Conservation (phyloP, 2,113 vertebrate genomes). For the Microtus pennsylvanicus region DNA sequence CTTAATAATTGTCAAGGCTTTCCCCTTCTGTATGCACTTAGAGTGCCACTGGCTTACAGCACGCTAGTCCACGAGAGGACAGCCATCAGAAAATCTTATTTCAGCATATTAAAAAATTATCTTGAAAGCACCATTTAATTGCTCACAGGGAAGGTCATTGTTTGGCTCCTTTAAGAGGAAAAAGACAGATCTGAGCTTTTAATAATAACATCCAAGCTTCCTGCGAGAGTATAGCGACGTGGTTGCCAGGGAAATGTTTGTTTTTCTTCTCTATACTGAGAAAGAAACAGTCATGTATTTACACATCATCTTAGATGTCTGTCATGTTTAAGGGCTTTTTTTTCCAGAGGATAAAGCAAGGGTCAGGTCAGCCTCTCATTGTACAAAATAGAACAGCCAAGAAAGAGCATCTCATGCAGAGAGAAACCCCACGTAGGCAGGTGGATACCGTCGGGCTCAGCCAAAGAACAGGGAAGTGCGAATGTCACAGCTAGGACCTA, state of each 20-base stretch:
- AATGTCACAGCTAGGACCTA: background rate
- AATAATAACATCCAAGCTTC: conserved; percentile 22
- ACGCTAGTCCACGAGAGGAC: background rate
- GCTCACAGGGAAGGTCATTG: background rate
- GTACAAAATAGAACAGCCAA: conserved; percentile 23
- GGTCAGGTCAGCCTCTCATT: background rate
- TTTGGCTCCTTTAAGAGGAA: conserved; percentile 25
- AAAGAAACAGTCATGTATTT: background rate
- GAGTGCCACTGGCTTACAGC: background rate
- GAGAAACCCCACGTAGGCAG: background rate
- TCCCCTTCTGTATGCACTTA: background rate
- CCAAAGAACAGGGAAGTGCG: background rate
- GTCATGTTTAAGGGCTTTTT: conserved; percentile 8
- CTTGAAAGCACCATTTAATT: conserved; percentile 51
- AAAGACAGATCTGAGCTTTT: conserved; percentile 45
- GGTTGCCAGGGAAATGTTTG: conserved; percentile 48
- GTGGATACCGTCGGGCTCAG: background rate
- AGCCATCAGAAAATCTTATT: conserved; percentile 14
- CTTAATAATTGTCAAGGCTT: background rate
- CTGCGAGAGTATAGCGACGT: background rate
- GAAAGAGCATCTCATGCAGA: background rate
- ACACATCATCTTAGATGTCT: conserved; percentile 47
- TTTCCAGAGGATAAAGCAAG: conserved; percentile 28
- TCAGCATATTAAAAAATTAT: background rate
- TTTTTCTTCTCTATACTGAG: conserved; percentile 29